Percentiles rank a stretch among this genome's conserved stretches.
Conservation (phyloP, 2,113 vertebrate species). For the Natator depressus region DNA sequence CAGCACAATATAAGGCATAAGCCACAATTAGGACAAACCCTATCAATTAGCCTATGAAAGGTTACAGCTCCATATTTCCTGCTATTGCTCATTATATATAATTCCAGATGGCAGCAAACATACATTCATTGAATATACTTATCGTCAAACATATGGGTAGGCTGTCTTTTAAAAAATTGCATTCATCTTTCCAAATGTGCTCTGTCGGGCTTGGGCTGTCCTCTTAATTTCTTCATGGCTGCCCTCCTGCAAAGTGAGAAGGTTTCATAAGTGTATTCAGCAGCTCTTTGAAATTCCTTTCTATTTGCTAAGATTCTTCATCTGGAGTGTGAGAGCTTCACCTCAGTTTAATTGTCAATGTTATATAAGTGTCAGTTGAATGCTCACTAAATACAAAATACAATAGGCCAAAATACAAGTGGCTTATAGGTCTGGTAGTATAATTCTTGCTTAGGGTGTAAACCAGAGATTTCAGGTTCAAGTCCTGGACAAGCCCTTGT, state of each 20-base stretch:
- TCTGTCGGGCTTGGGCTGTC: not conserved
- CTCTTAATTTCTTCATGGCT: not conserved
- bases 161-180: not conserved
- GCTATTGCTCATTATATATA: not conserved
- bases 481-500: too few species aligned
- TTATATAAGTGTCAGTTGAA: not conserved
- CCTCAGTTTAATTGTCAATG: not conserved
- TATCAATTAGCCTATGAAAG: too few species aligned
- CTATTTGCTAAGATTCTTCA: not conserved
- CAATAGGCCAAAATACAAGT: not conserved
- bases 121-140: not conserved
- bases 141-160: not conserved
- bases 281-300: constrained; percentile 11
- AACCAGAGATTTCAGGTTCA: too few species aligned
- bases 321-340: not conserved
- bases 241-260: not conserved
- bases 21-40: too few species aligned
- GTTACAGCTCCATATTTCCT: not conserved
- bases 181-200: not conserved
- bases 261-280: not conserved
- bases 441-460: too few species aligned
- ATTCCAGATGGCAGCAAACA: not conserved
- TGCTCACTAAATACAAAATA: not conserved
- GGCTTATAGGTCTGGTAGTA: too few species aligned
- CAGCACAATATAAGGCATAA: too few species aligned